These are phyloP conservation scores for Drosophila prostipennis DNA, from an alignment of 2,888 invertebrate species.

Conservation along the genomic window DNA sequence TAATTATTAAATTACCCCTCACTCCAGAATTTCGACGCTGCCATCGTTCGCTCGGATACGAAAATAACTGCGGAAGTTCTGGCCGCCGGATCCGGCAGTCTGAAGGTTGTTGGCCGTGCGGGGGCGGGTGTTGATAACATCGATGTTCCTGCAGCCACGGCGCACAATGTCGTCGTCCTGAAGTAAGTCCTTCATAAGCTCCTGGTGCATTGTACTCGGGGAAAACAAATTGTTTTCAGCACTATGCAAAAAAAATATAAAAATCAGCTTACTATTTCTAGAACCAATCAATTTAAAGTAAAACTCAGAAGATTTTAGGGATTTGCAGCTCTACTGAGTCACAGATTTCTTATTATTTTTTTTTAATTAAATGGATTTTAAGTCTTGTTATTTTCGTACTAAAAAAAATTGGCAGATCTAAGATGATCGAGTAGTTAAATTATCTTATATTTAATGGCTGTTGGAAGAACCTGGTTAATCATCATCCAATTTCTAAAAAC, in stretches of 20 bases:
- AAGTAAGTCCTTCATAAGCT: conserved; percentile 88
- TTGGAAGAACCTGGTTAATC: too few relatives aligned
- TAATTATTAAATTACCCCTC: conserved; percentile 30
- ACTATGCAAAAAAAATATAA: not conserved
- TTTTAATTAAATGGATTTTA: too few relatives aligned
- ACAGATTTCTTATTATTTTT: too few relatives aligned
- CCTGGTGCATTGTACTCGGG: conserved; percentile 7
- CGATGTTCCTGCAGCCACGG: conserved; percentile 93
- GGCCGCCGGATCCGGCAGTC: conserved; percentile 87
- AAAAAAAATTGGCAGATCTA: too few relatives aligned
- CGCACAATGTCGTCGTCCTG: conserved; percentile 93
- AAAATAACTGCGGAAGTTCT: conserved; percentile 96
- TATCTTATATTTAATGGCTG: too few relatives aligned
- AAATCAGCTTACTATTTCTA: too few relatives aligned
- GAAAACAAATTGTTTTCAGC: not conserved
- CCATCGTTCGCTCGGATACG: conserved; percentile 97
- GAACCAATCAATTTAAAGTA: too few relatives aligned
- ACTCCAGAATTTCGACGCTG: conserved; percentile 92
- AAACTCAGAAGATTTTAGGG: too few relatives aligned
- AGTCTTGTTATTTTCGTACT: too few relatives aligned
- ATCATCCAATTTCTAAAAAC: too few relatives aligned
- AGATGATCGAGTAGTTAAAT: too few relatives aligned
- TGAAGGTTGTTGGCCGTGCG: conserved; percentile 97
- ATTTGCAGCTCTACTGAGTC: too few relatives aligned
- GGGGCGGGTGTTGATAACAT: conserved; percentile 99